These are phyloP conservation scores for Gibbula magus DNA, from an alignment of 2,888 invertebrate species.

Conservation along the genomic window DNA sequence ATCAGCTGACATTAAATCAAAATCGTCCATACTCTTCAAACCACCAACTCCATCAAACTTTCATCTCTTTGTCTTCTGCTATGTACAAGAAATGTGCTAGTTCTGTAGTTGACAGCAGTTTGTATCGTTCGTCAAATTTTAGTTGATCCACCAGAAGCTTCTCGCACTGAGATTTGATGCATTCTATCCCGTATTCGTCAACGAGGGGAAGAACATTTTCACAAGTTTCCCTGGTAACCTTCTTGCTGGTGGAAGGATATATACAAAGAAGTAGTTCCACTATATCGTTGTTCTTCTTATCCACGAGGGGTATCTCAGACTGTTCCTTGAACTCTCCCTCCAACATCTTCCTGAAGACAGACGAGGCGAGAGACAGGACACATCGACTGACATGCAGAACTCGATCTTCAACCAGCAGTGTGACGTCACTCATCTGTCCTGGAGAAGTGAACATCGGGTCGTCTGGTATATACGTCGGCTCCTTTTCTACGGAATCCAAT, in stretches of 20 bases:
- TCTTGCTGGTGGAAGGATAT: constrained; percentile 51
- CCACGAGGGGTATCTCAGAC: constrained; percentile 48
- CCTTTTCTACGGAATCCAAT: no score
- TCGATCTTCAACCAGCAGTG: constrained; percentile 51
- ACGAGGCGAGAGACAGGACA: constrained; percentile 53
- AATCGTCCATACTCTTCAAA: background rate
- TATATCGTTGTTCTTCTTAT: constrained; percentile 47
- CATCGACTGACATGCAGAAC: constrained; percentile 52
- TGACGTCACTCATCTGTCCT: constrained; percentile 50
- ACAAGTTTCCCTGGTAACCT: constrained; percentile 33
- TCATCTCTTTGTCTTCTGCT: background rate
- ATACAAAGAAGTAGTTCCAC: constrained; percentile 53
- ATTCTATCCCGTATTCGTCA: background rate
- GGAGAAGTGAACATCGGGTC: constrained; percentile 36
- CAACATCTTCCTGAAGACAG: constrained; percentile 49
- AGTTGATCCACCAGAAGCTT: background rate
- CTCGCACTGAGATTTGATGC: background rate
- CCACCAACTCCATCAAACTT: background rate
- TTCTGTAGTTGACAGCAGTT: background rate
- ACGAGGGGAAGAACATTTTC: background rate
- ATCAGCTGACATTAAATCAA: background rate
- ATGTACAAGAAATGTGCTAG: background rate
- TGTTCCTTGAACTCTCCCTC: constrained; percentile 37
- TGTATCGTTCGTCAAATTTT: background rate
- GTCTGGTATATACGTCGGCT: no score